Conservation (phyloP, 2,888 invertebrate genomes). For the Sarcophaga variegata region DNA sequence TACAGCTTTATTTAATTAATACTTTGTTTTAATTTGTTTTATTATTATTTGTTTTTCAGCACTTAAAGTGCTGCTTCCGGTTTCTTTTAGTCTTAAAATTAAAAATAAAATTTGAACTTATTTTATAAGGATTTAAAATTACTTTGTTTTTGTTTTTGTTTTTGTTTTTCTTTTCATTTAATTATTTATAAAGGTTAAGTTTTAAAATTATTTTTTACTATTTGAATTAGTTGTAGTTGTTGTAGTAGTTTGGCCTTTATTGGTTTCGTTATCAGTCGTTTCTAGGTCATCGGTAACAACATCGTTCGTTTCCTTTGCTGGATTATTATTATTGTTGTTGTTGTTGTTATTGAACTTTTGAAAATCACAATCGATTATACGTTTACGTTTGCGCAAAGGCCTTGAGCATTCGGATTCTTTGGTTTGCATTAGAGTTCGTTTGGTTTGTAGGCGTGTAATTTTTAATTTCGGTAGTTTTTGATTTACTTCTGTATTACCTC, state of each 20-base stretch:
- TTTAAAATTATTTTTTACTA: conserved; percentile 59
- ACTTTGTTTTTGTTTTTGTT: background rate
- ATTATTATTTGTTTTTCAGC: conserved; percentile 47
- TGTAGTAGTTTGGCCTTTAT: conserved; percentile 64
- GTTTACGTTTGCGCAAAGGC: conserved; percentile 85
- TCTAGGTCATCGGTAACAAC: conserved; percentile 37
- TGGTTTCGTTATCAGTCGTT: conserved; percentile 66
- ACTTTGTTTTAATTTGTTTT: conserved; percentile 14
- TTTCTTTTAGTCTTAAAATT: conserved; percentile 27
- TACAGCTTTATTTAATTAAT: conserved; percentile 28
- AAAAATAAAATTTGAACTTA: background rate
- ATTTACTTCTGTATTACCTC: conserved; percentile 78
- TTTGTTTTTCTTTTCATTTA: background rate
- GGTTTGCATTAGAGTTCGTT: conserved; percentile 79
- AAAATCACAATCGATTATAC: conserved; percentile 84
- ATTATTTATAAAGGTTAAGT: background rate
- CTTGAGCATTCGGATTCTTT: conserved; percentile 83
- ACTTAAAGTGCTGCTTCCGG: conserved; percentile 57
- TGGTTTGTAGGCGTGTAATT: conserved; percentile 84
- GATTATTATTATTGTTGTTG: conserved; percentile 7
- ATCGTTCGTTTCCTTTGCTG: conserved; percentile 66
- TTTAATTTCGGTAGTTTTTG: conserved; percentile 85
- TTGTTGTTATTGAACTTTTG: conserved; percentile 75
- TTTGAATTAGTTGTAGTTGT: conserved; percentile 23
- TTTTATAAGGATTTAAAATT: background rate